phyloP scores from a whole-genome alignment of 2,888 invertebrate genomes.

The Ctenicera cuprea region DNA sequence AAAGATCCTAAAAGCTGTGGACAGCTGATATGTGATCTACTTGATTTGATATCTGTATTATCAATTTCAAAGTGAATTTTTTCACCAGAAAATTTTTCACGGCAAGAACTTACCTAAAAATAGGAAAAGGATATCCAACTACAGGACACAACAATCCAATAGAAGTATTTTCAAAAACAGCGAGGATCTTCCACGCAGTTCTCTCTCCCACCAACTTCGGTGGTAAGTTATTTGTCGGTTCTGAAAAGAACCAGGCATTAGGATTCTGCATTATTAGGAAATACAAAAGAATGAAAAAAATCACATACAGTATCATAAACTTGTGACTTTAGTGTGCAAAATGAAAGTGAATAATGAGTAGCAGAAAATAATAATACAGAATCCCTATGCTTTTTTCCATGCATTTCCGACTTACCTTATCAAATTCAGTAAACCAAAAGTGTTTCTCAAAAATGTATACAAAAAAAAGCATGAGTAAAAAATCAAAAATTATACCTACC shows the following conservation, averaged over 20 bases:
- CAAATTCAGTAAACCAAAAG: not conserved
- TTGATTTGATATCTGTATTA: no score
- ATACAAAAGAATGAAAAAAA: slow-evolving; percentile 3
- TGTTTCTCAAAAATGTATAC: not conserved
- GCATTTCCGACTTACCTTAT: slow-evolving; percentile 55
- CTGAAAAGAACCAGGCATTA: slow-evolving; percentile 70
- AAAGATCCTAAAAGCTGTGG: no score
- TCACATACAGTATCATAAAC: slow-evolving; percentile 11
- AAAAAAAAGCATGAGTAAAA: slow-evolving; percentile 25
- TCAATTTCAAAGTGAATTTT: no score
- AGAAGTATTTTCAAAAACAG: slow-evolving; percentile 74
- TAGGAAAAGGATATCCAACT: slow-evolving; percentile 81
- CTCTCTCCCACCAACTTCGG: slow-evolving; percentile 72
- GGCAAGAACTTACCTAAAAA: slow-evolving; percentile 80
- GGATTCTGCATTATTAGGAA: slow-evolving; percentile 60
- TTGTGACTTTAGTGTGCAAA: slow-evolving; percentile 22
- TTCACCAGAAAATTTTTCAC: no score
- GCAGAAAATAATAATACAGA: slow-evolving; percentile 60
- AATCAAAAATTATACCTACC: slow-evolving; percentile 2
- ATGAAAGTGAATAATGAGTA: slow-evolving; percentile 16
- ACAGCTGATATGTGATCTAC: no score
- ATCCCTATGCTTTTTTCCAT: slow-evolving; percentile 63
- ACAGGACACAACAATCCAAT: slow-evolving; percentile 82
- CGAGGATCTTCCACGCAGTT: slow-evolving; percentile 78
- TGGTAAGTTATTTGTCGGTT: slow-evolving; percentile 73